Percentiles rank a stretch among this genome's conserved stretches.
phyloP scores from a whole-genome alignment of 1,140 invertebrate species.

The Drosophila truncata region DNA sequence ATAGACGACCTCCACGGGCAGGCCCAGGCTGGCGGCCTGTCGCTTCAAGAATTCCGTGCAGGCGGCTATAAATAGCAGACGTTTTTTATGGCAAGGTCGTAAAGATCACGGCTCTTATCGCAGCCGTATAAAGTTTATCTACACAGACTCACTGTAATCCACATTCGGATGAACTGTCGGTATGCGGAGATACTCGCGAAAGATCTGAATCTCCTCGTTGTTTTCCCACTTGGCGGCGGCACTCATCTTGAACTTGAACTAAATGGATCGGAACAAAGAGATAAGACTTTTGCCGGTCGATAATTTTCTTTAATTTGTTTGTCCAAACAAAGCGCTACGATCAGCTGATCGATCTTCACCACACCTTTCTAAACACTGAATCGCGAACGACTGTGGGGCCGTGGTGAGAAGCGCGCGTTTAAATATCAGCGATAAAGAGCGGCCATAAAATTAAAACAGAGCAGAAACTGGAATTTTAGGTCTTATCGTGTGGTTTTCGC shows the following conservation, averaged over 20 bases:
- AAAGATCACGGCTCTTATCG: constrained; percentile 19
- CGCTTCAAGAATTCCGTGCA: constrained; percentile 88
- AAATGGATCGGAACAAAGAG: not conserved
- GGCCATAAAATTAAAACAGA: not conserved
- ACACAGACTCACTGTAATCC: constrained; percentile 90
- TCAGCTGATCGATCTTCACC: constrained; percentile 41
- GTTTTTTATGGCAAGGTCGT: constrained; percentile 76
- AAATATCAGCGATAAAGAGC: constrained; percentile 54
- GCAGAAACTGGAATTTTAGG: constrained; percentile 17
- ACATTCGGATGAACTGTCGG: constrained; percentile 93
- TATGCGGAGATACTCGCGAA: constrained; percentile 92
- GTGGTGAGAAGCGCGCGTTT: constrained; percentile 34
- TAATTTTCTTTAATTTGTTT: constrained; percentile 20
- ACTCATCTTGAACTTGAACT: constrained; percentile 45
- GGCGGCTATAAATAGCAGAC: constrained; percentile 89
- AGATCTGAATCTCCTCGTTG: constrained; percentile 90
- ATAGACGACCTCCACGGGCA: constrained; percentile 87
- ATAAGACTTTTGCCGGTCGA: constrained; percentile 13
- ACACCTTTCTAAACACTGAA: constrained; percentile 66
- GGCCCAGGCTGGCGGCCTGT: constrained; percentile 88
- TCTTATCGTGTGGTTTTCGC: constrained; percentile 41
- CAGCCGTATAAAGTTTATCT: not conserved
- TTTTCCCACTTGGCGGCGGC: constrained; percentile 85
- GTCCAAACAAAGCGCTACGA: constrained; percentile 19
- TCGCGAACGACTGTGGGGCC: constrained; percentile 42